Conservation (phyloP, 2,113 vertebrate genomes). For the Coregonus clupeaformis region DNA sequence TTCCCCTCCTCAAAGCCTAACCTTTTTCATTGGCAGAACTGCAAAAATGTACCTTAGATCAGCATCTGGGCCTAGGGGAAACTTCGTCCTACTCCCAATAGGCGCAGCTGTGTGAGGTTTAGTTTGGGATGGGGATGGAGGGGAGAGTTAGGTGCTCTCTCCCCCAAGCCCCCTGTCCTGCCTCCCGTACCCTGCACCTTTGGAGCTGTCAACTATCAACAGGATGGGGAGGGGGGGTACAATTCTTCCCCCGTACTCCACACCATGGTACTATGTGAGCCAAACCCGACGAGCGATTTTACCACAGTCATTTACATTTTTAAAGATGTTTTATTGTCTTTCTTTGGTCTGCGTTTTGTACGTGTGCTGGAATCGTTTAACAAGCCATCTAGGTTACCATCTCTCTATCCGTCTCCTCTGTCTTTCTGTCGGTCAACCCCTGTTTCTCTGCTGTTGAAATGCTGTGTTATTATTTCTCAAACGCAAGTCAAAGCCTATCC, state of each 20-base stretch:
- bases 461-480: slow-evolving; percentile 38
- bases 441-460: slow-evolving; percentile 46
- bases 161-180: no score
- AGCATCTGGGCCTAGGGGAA: no score
- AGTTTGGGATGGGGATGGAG: background rate
- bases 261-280: slow-evolving; percentile 57
- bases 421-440: slow-evolving; percentile 1
- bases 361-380: slow-evolving; percentile 9
- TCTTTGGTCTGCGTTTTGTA: slow-evolving; percentile 24
- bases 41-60: no score
- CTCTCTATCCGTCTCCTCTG: slow-evolving; percentile 25
- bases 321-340: background rate
- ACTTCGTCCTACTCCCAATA: background rate
- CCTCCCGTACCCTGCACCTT: background rate
- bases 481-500: slow-evolving; percentile 22
- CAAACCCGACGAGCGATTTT: slow-evolving; percentile 41
- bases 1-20: background rate
- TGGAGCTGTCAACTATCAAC: background rate
- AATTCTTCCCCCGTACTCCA: background rate
- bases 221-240: background rate
- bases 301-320: slow-evolving; percentile 14
- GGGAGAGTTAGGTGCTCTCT: background rate
- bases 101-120: background rate
- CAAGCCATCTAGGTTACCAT: background rate
- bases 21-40: background rate